These are phyloP conservation scores for Jaculus jaculus DNA, from an alignment of 2,113 vertebrate species.

Conservation along the genomic window DNA sequence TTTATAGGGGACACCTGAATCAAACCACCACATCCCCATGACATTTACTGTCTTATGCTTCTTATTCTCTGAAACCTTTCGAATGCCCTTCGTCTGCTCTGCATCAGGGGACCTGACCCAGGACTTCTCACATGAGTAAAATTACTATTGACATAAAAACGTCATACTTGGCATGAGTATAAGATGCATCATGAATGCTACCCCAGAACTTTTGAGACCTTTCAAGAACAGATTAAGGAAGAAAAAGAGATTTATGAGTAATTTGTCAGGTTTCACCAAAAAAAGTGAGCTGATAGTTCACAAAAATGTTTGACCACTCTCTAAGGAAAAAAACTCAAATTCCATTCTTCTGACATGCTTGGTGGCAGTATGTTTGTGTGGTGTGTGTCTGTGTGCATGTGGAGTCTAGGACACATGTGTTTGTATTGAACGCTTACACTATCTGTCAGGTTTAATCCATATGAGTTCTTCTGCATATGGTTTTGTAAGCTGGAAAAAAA, in stretches of 20 bases:
- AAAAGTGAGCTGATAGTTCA: constrained; percentile 9
- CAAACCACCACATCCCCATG: too few species aligned
- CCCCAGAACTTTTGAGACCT: constrained; percentile 3
- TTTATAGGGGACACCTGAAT: too few species aligned
- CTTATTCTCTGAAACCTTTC: constrained; percentile 52
- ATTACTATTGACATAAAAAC: neutral
- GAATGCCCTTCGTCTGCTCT: neutral
- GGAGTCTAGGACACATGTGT: neutral
- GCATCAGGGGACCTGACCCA: neutral
- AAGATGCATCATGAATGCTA: neutral
- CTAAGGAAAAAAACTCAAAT: constrained; percentile 22
- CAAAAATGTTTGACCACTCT: neutral
- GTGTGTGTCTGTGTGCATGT: neutral
- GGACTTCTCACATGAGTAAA: neutral
- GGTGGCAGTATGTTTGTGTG: neutral
- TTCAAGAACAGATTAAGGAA: constrained; percentile 7
- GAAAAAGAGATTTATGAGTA: constrained; percentile 17
- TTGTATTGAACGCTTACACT: neutral
- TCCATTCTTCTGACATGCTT: neutral
- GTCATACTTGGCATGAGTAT: neutral
- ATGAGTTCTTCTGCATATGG: neutral
- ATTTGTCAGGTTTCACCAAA: constrained; percentile 29
- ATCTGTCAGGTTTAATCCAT: neutral
- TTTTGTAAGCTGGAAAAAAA: neutral
- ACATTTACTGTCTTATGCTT: constrained; percentile 42